phyloP scores from a whole-genome alignment of 2,797 vertebrate genomes.

The Enteromius radiatus region DNA sequence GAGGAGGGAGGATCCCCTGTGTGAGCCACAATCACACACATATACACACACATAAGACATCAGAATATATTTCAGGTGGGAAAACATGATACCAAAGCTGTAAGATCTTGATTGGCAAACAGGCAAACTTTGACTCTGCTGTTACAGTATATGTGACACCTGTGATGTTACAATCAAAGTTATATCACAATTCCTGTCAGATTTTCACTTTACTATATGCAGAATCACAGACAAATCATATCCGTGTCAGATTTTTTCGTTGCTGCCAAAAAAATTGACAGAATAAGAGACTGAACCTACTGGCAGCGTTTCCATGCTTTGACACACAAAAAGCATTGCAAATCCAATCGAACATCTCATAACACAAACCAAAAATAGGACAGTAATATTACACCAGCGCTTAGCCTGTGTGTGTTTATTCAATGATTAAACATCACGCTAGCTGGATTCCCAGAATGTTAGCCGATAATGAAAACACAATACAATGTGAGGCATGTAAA shows the following conservation, averaged over 20 bases:
- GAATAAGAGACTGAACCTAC: neutral
- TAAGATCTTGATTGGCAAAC: constrained; percentile 4
- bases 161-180: constrained; percentile 11
- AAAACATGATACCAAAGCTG: neutral
- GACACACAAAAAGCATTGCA: constrained; percentile 23
- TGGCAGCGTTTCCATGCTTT: constrained; percentile 7
- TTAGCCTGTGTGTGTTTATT: constrained; percentile 36
- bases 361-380: constrained; percentile 47
- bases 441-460: constrained; percentile 40
- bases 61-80: neutral
- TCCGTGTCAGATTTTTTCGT: neutral
- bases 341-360: constrained; percentile 41
- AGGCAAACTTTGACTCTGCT: constrained; percentile 1
- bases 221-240: neutral
- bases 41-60: neutral
- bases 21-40: neutral
- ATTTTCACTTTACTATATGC: constrained; percentile 8
- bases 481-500: constrained; percentile 9
- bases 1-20: neutral
- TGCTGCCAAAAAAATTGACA: constrained; percentile 5
- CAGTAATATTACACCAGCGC: constrained; percentile 26
- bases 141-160: neutral
- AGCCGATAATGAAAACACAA: constrained; percentile 39
- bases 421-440: constrained; percentile 25
- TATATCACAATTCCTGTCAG: neutral